Evolutionary conservation across 2,797 vertebrate genomes (phyloP).

Genomic region (Ctenochaetus hawaiiensis): DNA sequence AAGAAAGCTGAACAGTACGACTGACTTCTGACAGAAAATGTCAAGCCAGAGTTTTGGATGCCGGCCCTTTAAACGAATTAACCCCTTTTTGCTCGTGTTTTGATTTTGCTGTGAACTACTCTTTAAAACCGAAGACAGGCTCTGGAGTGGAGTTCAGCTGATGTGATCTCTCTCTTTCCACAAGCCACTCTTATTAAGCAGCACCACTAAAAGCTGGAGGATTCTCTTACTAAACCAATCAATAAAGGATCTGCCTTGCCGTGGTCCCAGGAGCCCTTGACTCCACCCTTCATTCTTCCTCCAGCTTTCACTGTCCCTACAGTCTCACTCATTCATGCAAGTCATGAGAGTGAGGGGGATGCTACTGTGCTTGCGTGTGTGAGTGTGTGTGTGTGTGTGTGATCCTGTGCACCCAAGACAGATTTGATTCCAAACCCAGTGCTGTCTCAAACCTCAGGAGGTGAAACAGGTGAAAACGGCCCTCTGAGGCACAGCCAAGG

Average conservation of each 20-base stretch:
- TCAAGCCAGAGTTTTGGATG: neutral
- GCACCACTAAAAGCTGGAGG: slow-evolving; percentile 81
- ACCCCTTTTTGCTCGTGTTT: slow-evolving; percentile 54
- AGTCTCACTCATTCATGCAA: slow-evolving; percentile 58
- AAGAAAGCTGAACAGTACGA: neutral
- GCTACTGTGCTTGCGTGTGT: neutral
- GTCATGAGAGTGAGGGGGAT: slow-evolving; percentile 9
- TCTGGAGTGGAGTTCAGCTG: slow-evolving; percentile 74
- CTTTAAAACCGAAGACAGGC: slow-evolving; percentile 55
- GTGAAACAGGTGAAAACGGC: slow-evolving; percentile 58
- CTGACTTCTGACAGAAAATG: slow-evolving; percentile 5
- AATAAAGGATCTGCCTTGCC: slow-evolving; percentile 76
- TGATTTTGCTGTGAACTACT: slow-evolving; percentile 50
- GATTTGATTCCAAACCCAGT: slow-evolving; percentile 41
- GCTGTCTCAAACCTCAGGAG: slow-evolving; percentile 56
- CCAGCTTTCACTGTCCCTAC: slow-evolving; percentile 51
- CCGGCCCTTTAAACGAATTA: slow-evolving; percentile 27
- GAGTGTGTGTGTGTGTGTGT: neutral
- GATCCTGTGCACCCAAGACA: slow-evolving; percentile 27
- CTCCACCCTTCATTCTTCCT: slow-evolving; percentile 71
- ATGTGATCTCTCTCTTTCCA: slow-evolving; percentile 74
- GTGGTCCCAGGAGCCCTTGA: slow-evolving; percentile 47
- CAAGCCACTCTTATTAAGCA: slow-evolving; percentile 81
- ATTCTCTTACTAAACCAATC: slow-evolving; percentile 86
- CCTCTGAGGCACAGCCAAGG: slow-evolving; percentile 51